phyloP scores from a whole-genome alignment of 2,888 invertebrate genomes.

The Uropetala carovei region DNA sequence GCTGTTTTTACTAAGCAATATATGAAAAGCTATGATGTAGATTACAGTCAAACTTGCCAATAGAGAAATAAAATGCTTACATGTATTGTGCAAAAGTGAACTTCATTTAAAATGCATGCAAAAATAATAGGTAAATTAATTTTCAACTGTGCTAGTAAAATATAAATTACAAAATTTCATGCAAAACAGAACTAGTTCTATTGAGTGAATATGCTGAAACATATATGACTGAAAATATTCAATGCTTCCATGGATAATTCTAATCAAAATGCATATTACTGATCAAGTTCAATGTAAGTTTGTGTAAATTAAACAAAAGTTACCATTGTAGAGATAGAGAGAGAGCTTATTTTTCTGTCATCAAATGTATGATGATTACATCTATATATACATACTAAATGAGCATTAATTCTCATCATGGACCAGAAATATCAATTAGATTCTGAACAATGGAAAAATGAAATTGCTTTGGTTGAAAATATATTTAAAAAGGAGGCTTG shows the following conservation, averaged over 20 bases:
- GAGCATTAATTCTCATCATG: slow-evolving; percentile 42
- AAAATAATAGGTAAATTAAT: neutral
- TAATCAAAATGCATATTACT: neutral
- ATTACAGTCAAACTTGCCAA: slow-evolving; percentile 1
- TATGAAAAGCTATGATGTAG: neutral
- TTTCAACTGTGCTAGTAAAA: slow-evolving; percentile 5
- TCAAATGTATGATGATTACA: neutral
- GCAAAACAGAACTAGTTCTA: slow-evolving; percentile 56
- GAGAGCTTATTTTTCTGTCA: neutral
- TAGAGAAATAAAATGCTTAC: neutral
- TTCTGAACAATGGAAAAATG: neutral
- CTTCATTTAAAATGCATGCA: neutral
- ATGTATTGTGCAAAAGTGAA: slow-evolving; percentile 30
- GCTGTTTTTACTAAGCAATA: neutral
- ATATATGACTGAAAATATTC: slow-evolving; percentile 34
- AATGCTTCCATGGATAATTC: slow-evolving; percentile 24
- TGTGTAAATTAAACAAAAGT: neutral
- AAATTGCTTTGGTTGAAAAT: neutral
- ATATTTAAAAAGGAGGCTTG: neutral
- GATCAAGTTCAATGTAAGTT: neutral
- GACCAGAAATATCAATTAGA: too few species aligned
- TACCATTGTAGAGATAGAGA: neutral
- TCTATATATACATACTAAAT: slow-evolving; percentile 20
- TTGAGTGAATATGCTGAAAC: slow-evolving; percentile 2
- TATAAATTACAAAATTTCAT: slow-evolving; percentile 33